Evolutionary conservation across 2,113 vertebrate genomes (phyloP), one percentile per base, ranked within the genome.

Genomic region (Gavialis gangeticus): DNA sequence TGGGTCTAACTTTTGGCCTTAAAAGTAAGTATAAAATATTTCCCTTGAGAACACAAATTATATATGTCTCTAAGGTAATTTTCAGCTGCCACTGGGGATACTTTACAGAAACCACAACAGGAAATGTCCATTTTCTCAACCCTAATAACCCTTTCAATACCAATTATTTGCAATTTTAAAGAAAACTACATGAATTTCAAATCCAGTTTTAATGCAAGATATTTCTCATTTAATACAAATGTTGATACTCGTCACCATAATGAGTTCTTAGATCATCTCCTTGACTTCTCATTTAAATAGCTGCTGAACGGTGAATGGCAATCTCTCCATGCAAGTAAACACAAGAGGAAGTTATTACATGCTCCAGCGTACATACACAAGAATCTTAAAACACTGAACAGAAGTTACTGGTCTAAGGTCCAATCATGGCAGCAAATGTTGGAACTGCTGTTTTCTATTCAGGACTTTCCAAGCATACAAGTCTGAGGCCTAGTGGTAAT

Each of bases 41-140:
- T 97, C 95, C 84, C 93, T 60, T 91, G 91, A 90, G 96, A 92
- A 90, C 75, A 91, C 88, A 95, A 96, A 95, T 96, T 94, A 96
- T 15, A 81, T 93, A 95, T 91, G 93, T 80, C 84, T 95, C 87
- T 96, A 92, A 94, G 82, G 82, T 95, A 92, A 71, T 88, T 85
- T 30, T 73, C 66, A 97, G 91, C 93, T 96, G 96, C 90, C 96
- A 96, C 83, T 10, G 37, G 85, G 88, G 92, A 96, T 93, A 92
- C 82, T 94, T 28, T 93, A 88, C 93, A 96, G 96, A 97, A 97
- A 95, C 76, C 96, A 95, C 91, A 97, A 97, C 92, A 97, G 96
- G 98, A 98, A 98, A 96, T 97, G 92, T 96, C 97, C 97, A 78
- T 97, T 97, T 97, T 96, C 87, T 96, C 97, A 97, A 97, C 88